Evolutionary conservation across 2,113 vertebrate species (phyloP).

Genomic region (Vicugna pacos): DNA sequence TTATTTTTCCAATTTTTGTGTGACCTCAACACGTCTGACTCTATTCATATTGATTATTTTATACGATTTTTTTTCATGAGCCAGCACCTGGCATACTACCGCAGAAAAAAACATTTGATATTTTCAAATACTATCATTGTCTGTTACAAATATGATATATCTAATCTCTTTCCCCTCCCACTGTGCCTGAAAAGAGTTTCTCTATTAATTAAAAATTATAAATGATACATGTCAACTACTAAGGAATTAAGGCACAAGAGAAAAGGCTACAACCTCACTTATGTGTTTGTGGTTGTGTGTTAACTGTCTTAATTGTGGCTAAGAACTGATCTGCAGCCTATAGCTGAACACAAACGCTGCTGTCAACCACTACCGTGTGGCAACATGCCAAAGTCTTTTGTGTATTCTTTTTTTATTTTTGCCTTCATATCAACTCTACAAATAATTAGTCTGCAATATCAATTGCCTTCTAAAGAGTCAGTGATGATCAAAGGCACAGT

Average conservation of each 20-base stretch:
- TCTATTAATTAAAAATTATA: not conserved
- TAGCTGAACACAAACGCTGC: not conserved
- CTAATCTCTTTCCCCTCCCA: not conserved
- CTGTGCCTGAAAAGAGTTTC: not conserved
- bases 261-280: not conserved
- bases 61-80: not conserved
- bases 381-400: not conserved
- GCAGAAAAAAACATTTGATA: not conserved
- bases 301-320: not conserved
- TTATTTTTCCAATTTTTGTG: constrained; percentile 17
- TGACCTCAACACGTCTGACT: not conserved
- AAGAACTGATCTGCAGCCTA: too few species aligned
- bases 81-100: not conserved
- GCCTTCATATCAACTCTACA: not conserved
- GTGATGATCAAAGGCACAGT: not conserved
- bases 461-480: constrained; percentile 21
- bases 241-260: constrained; percentile 11
- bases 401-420: not conserved
- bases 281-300: not conserved
- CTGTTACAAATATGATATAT: not conserved
- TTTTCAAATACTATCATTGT: constrained; percentile 27
- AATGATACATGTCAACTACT: not conserved
- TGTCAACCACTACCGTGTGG: not conserved
- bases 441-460: not conserved
- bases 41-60: constrained; percentile 37